A percentile compares a stretch with the other conserved stretches of the same genome.
These are phyloP conservation scores for Cotesia glomerata DNA, from an alignment of 1,140 invertebrate genomes.

Conservation along the genomic window DNA sequence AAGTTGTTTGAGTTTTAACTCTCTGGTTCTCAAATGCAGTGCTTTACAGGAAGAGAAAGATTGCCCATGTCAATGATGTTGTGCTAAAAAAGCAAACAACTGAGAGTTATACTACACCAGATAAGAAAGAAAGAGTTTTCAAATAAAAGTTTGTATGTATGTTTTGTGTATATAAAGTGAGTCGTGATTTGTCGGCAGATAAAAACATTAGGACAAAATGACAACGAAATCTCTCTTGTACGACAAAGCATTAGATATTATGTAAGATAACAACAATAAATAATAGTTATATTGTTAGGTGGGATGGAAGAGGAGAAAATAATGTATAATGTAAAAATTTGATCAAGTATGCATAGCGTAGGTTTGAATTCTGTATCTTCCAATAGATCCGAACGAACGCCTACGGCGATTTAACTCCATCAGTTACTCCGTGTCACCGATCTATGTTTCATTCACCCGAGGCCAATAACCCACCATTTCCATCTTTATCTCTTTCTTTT, in stretches of 20 bases:
- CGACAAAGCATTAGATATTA: neutral
- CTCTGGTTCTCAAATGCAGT: no score
- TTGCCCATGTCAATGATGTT: constrained; percentile 1
- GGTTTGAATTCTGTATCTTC: constrained; percentile 11
- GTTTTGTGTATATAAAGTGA: no score
- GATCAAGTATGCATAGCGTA: constrained; percentile 1
- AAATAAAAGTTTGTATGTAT: no score
- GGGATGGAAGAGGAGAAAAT: neutral
- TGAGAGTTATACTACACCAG: neutral
- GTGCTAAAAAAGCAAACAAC: neutral
- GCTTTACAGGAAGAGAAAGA: constrained; percentile 2
- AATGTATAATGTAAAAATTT: neutral
- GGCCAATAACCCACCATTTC: constrained; percentile 21
- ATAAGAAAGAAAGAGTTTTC: neutral
- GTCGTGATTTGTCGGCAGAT: no score
- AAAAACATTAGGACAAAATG: no score
- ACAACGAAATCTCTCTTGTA: no score
- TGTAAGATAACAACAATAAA: neutral
- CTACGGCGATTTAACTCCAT: constrained; percentile 7
- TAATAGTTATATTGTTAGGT: neutral
- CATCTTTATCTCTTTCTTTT: neutral
- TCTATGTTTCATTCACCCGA: constrained; percentile 22
- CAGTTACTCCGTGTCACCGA: constrained; percentile 17
- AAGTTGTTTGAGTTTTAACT: no score
- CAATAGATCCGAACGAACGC: constrained; percentile 20